Base-by-base conservation (phyloP, 2,888 invertebrate species). In the Allolobophora icterica region DNA sequence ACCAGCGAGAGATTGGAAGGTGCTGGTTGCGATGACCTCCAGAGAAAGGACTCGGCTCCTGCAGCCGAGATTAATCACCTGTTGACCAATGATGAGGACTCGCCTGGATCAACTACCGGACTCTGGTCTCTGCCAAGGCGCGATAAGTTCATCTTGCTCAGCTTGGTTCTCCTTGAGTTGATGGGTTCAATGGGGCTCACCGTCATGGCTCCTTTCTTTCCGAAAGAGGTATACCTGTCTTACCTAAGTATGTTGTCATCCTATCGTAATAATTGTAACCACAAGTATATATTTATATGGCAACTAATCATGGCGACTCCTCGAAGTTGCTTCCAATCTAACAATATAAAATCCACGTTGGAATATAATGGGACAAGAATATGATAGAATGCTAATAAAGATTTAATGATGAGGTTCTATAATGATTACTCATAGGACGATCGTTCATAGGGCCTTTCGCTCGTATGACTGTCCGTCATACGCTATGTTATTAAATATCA, bases 161-260 rank as follows among this genome's bases (percentile, higher is more conserved):
- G 52, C 15, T 83, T 92, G 42, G 91, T 91, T 38, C 84, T 92
- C 84, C 58, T 83, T 90, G 89, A 92, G 52, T 19, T 92, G 40
- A 58, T 71, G 15, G 58, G 84, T 24, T 58, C 45, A 38, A 92
- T 92, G 92, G 45, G 89, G 40, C 58, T 92, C 84, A 97, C 97
- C 89, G 96, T 97, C 92, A 97, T 97, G 96, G 97, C 97, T 13
- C 97, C 97, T 0, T 97, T 97, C 96, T 97, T 97, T 94, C 97
- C 97, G 5, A 96, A 96, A 93, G 97, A 97, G 95, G 96, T 96
- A 93, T 92, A 87, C 5, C 33, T 45, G 11, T 17, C 15, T 11
- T 71, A 30, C 71, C 1, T 5, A 30, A 11, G 71, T n/a, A n/a
- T 8, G 8, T 17, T 52, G 1, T 52, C 52, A 24, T n/a, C n/a